phyloP scores from a whole-genome alignment of 2,888 invertebrate species.

The Melieria picta region DNA sequence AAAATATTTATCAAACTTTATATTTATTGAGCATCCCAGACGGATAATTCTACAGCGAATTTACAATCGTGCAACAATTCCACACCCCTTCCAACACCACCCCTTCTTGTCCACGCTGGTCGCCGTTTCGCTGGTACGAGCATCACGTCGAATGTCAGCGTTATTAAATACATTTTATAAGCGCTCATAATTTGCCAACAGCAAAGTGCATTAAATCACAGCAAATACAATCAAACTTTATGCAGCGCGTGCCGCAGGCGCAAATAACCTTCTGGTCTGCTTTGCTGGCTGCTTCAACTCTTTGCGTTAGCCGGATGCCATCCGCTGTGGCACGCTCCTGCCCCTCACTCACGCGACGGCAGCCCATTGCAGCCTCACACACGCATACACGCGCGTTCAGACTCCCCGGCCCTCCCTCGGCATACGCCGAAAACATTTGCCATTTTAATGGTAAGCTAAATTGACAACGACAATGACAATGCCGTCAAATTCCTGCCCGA shows the following conservation, averaged over 20 bases:
- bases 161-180: conserved; percentile 44
- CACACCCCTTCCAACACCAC: no score
- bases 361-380: neutral
- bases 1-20: neutral
- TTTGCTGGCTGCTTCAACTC: neutral
- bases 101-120: no score
- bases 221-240: conserved; percentile 56
- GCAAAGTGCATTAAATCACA: conserved; percentile 49
- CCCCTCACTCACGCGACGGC: neutral
- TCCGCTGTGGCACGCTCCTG: neutral
- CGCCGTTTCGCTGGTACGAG: neutral
- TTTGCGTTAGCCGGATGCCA: neutral
- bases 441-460: conserved; percentile 9
- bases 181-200: conserved; percentile 53
- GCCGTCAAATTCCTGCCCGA: neutral
- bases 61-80: no score
- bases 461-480: conserved; percentile 7
- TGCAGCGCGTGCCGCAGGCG: conserved; percentile 10
- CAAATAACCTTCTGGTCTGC: no score
- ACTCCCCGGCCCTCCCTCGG: neutral
- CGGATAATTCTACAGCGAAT: no score
- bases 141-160: neutral
- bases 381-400: neutral
- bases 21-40: neutral
- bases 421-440: neutral